phyloP scores from a whole-genome alignment of 1,140 invertebrate species.

The Meloidogyne chitwoodi region DNA sequence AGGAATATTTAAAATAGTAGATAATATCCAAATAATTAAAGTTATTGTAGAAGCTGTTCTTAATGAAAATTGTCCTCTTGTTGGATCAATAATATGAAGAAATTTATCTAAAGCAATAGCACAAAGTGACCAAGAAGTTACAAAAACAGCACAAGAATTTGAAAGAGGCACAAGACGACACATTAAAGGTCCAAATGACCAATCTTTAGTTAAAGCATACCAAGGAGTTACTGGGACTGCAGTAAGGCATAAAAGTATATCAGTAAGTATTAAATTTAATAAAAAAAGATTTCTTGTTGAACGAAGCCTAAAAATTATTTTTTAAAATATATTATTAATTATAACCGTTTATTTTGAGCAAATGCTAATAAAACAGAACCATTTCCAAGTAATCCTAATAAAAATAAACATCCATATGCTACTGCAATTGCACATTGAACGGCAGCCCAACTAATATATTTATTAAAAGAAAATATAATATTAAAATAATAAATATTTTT shows the following conservation, averaged over 20 bases:
- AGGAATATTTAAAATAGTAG: slow-evolving; percentile 52
- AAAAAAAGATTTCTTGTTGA: slow-evolving; percentile 58
- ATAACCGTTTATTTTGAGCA: slow-evolving; percentile 40
- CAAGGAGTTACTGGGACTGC: slow-evolving; percentile 57
- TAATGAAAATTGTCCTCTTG: slow-evolving; percentile 43
- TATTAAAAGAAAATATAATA: not conserved
- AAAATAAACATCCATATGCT: slow-evolving; percentile 48
- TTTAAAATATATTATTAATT: not conserved
- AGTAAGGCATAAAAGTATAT: slow-evolving; percentile 54
- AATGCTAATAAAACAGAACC: slow-evolving; percentile 54
- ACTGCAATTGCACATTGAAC: slow-evolving; percentile 44
- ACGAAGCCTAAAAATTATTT: slow-evolving; percentile 40
- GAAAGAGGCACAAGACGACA: slow-evolving; percentile 54
- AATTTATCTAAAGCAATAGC: slow-evolving; percentile 58
- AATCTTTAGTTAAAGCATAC: slow-evolving; percentile 53
- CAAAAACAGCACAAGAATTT: slow-evolving; percentile 57
- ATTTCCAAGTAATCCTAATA: slow-evolving; percentile 54
- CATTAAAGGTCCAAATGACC: slow-evolving; percentile 56
- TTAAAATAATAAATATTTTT: not conserved
- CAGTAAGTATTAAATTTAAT: slow-evolving; percentile 56
- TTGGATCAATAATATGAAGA: slow-evolving; percentile 27
- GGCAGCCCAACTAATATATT: slow-evolving; percentile 33
- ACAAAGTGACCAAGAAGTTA: slow-evolving; percentile 53
- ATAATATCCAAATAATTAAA: slow-evolving; percentile 53
- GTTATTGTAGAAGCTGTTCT: slow-evolving; percentile 41